Conservation (phyloP, 1,140 invertebrate species). For the Anastrepha ludens region DNA sequence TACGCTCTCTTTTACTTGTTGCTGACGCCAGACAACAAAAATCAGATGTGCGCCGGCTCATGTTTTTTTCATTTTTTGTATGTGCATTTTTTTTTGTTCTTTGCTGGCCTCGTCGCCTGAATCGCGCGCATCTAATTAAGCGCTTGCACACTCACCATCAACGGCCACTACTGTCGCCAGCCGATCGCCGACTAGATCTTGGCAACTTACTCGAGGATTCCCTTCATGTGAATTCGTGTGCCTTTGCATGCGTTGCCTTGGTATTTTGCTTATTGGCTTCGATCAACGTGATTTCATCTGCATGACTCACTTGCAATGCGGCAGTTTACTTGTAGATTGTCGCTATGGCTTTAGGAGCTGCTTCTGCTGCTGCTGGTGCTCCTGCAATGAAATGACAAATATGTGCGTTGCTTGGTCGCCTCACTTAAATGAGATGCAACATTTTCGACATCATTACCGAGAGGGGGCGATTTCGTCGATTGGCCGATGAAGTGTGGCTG, state of each 20-base stretch:
- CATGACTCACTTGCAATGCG: conserved; percentile 34
- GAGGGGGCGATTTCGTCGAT: conserved; percentile 19
- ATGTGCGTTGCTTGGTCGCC: conserved; percentile 36
- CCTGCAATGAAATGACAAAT: conserved; percentile 33
- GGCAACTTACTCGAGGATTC: conserved; percentile 8
- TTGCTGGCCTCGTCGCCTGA: background rate
- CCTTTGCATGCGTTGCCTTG: conserved; percentile 5
- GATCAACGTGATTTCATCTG: conserved; percentile 18
- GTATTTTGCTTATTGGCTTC: conserved; percentile 19
- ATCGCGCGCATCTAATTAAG: conserved; percentile 50
- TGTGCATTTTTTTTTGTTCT: background rate
- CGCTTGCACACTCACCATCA: background rate
- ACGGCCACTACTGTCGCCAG: background rate
- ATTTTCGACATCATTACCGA: conserved; percentile 41
- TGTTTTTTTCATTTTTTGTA: background rate
- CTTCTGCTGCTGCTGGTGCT: background rate
- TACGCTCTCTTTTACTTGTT: too few species aligned
- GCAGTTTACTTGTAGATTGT: background rate
- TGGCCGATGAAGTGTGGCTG: conserved; percentile 48
- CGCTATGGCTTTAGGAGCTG: background rate
- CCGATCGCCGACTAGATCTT: background rate
- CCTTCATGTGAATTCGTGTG: background rate
- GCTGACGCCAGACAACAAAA: conserved; percentile 36
- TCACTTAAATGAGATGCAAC: conserved; percentile 46
- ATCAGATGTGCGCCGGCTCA: background rate